phyloP scores from a whole-genome alignment of 1,140 invertebrate species.

The Leptinotarsa undecemlineata region DNA sequence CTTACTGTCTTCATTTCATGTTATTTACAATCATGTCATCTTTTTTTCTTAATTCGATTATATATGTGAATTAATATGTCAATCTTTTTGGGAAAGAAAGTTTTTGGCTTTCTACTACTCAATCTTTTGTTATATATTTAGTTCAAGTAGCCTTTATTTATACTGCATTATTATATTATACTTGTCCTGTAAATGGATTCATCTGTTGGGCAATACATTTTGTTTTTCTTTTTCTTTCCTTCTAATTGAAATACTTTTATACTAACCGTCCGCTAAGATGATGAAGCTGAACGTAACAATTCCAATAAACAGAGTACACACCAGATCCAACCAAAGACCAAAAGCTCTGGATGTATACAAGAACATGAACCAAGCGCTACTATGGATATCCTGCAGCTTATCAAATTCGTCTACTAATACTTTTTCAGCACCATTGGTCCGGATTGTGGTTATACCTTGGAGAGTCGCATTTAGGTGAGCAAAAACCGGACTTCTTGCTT shows the following conservation, averaged over 20 bases:
- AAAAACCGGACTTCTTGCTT: conserved; percentile 68
- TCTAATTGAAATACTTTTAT: background rate
- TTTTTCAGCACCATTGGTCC: conserved; percentile 63
- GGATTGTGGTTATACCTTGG: conserved; percentile 69
- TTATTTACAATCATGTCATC: too few relatives aligned
- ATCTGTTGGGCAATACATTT: too few relatives aligned
- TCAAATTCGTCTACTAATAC: conserved; percentile 63
- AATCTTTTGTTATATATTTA: too few relatives aligned
- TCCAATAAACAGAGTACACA: conserved; percentile 67
- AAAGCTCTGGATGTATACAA: conserved; percentile 70
- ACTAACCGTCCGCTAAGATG: conserved; percentile 32
- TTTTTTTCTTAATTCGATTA: too few relatives aligned
- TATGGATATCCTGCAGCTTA: conserved; percentile 56
- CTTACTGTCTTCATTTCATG: too few relatives aligned
- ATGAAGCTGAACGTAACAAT: conserved; percentile 55
- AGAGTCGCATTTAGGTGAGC: conserved; percentile 69
- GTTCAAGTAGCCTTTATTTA: too few relatives aligned
- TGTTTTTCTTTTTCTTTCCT: too few relatives aligned
- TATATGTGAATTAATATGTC: too few relatives aligned
- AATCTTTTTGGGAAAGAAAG: too few relatives aligned
- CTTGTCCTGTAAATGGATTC: too few relatives aligned
- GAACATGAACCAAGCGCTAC: conserved; percentile 66
- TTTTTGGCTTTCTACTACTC: too few relatives aligned
- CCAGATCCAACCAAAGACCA: conserved; percentile 70
- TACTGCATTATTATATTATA: too few relatives aligned